Percentiles rank a stretch among this genome's conserved stretches.
phyloP scores from a whole-genome alignment of 2,113 vertebrate genomes.

The Grallaria varia region DNA sequence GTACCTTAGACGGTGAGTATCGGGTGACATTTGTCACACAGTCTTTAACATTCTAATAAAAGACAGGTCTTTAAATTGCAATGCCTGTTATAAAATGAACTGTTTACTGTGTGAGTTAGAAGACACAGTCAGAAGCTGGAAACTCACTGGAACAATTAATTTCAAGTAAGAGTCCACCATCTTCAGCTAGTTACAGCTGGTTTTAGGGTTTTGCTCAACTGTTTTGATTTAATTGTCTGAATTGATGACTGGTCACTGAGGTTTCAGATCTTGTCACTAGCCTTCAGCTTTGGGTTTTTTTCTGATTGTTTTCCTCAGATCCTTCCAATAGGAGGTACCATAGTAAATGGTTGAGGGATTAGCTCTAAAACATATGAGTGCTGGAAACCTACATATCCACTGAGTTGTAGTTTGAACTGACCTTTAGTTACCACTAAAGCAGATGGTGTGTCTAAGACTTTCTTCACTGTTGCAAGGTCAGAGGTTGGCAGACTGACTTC shows the following conservation, averaged over 20 bases:
- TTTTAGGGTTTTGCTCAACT: background rate
- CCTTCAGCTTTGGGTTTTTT: background rate
- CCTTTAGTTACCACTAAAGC: background rate
- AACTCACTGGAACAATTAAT: background rate
- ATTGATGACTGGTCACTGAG: background rate
- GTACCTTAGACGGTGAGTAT: constrained; percentile 46
- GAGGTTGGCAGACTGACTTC: background rate
- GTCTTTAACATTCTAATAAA: background rate
- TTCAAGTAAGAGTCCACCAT: background rate
- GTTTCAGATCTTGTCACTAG: background rate
- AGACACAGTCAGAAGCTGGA: background rate
- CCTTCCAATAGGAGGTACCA: background rate
- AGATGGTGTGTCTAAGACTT: background rate
- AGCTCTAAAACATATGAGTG: background rate
- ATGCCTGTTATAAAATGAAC: background rate
- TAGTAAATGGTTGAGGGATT: background rate
- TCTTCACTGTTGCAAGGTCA: background rate
- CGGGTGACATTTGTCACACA: background rate
- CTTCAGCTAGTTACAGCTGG: background rate
- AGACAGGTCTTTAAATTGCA: background rate
- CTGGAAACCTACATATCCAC: background rate
- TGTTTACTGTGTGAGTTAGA: background rate
- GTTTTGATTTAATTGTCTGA: background rate
- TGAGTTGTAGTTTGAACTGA: background rate
- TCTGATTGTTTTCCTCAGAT: background rate